Evolutionary conservation across 2,113 vertebrate genomes (phyloP), one percentile per base, ranked within the genome.

Genomic region (Cochlearius cochlearius): DNA sequence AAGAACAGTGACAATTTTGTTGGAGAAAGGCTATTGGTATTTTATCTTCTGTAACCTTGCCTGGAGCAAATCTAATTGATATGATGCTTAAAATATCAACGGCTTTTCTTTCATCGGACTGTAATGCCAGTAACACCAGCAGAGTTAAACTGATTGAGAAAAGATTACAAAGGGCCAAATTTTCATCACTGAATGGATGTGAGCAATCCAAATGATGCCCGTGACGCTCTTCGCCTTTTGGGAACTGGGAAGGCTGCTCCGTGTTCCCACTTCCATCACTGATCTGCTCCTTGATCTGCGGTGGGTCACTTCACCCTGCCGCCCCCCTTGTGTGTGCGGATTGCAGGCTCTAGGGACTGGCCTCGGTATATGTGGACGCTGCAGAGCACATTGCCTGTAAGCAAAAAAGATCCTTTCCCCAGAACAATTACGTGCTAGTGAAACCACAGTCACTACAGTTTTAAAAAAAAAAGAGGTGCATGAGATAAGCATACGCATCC

Each of bases 341-440:
- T 10, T 32, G 30, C 68, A 67, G 74, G 53, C n/a, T 58, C 27
- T 26, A 5, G 30, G 73, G 56, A 12, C 60, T 60, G 75, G 26
- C 22, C 15, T 34, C 14, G 9, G 5, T 39, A 1, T 3, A 0
- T 38, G 0, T 36, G 26, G 73, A 12, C 21, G 1, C 29, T 11
- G 6, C 7, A 4, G 3, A 79, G 53, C n/a, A 9, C 0, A 0
- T 20, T 34, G 15, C 34, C 58, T 45, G 0, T 26, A 11, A 74
- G 62, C 30, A 39, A 25, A 62, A 62, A 58, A 6, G 12, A 45
- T 39, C 49, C 34, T 88, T 74, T 84, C 26, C 52, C 25, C 6
- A 4, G 17, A 47, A 32, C 1, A 22, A 50, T 53, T 20, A 38
- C 1, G 0, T 58, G 62, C 41, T 60, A 53, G 27, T 36, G 18